Percentiles rank a stretch among this genome's conserved stretches.
These are phyloP conservation scores for Radopholus similis DNA, from an alignment of 1,140 invertebrate genomes.

Conservation along the genomic window DNA sequence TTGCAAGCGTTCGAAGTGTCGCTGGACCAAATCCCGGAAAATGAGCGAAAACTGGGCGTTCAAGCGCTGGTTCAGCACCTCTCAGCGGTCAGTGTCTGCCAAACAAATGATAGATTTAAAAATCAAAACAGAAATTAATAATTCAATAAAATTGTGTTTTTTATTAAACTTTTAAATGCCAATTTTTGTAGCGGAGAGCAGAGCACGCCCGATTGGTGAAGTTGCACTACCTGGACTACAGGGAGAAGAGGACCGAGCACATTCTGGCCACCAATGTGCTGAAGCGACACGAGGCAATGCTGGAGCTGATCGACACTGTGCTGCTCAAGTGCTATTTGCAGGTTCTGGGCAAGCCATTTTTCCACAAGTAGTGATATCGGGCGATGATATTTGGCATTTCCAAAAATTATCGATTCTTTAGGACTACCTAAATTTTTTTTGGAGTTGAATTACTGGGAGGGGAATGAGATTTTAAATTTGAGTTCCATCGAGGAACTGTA, in stretches of 20 bases:
- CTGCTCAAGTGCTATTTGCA: constrained; percentile 63
- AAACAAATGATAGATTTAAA: background rate
- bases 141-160: too few species aligned
- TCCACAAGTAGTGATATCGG: too few species aligned
- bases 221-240: constrained; percentile 23
- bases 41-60: constrained; percentile 33
- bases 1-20: constrained; percentile 32
- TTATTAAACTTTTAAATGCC: background rate
- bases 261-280: constrained; percentile 23
- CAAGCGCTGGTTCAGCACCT: constrained; percentile 33
- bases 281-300: constrained; percentile 17
- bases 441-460: too few species aligned
- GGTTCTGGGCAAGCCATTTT: constrained; percentile 1
- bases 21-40: constrained; percentile 26
- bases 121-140: background rate
- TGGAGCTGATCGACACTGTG: constrained; percentile 67
- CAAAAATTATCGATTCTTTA: too few species aligned
- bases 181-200: background rate
- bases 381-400: too few species aligned
- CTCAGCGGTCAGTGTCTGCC: constrained; percentile 8
- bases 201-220: constrained; percentile 1
- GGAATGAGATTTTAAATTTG: too few species aligned
- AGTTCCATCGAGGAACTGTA: too few species aligned
- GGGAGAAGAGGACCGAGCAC: constrained; percentile 28
- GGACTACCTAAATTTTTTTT: too few species aligned